A percentile compares a stretch with the other conserved stretches of the same genome.
Evolutionary conservation across 2,113 vertebrate species (phyloP).

Genomic region (Grantiella picta): DNA sequence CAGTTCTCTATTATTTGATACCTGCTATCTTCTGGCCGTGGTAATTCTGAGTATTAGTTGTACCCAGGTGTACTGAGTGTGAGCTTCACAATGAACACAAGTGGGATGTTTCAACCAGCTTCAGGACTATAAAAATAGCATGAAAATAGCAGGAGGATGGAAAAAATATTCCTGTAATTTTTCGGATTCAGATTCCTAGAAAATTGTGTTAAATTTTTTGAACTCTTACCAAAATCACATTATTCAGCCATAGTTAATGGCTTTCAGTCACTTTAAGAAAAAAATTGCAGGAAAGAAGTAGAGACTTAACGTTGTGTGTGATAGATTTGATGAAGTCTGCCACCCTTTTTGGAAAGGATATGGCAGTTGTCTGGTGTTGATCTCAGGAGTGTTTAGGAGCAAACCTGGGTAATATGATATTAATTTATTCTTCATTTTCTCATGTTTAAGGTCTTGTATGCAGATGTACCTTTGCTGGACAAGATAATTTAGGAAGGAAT

Average conservation of each 20-base stretch:
- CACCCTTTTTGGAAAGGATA: background rate
- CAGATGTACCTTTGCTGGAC: background rate
- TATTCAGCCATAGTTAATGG: background rate
- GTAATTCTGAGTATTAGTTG: slow-evolving; percentile 22
- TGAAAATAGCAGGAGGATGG: background rate
- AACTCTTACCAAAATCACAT: background rate
- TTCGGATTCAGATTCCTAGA: background rate
- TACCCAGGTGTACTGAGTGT: background rate
- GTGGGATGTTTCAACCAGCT: background rate
- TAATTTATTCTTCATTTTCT: background rate
- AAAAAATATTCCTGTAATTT: background rate
- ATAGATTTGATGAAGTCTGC: background rate
- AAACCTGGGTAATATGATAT: background rate
- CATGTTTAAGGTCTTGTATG: background rate
- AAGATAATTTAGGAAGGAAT: background rate
- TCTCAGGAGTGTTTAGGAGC: background rate
- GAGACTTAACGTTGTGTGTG: accelerated
- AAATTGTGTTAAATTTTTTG: background rate
- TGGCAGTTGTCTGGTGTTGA: background rate
- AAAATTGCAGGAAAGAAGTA: background rate
- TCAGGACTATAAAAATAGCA: background rate
- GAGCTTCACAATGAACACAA: background rate
- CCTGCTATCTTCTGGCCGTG: slow-evolving; percentile 6
- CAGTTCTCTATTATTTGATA: background rate
- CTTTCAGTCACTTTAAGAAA: background rate